phyloP scores from a whole-genome alignment of 1,140 invertebrate genomes.

The Lepidostoma basale region DNA sequence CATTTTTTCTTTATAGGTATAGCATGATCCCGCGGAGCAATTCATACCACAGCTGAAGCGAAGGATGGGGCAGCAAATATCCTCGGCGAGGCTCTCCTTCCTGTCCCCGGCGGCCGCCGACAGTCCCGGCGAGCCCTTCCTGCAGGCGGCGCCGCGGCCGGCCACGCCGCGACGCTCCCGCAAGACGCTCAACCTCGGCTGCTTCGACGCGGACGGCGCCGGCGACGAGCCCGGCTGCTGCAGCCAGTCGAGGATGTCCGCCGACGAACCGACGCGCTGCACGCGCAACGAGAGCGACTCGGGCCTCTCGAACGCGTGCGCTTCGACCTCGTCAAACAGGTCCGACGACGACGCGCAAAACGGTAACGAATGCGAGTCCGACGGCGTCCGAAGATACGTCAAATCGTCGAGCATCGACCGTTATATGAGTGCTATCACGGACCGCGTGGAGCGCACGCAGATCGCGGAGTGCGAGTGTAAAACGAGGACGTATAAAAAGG shows the following conservation, averaged over 20 bases:
- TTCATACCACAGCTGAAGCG: too few species aligned
- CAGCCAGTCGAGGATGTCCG: too few species aligned
- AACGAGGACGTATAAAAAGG: background rate
- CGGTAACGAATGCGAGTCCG: background rate
- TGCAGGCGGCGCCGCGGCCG: background rate
- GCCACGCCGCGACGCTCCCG: background rate
- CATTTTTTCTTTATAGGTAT: too few species aligned
- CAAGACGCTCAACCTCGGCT: background rate
- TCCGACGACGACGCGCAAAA: slow-evolving; percentile 25
- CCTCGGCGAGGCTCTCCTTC: slow-evolving; percentile 28
- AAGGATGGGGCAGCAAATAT: slow-evolving; percentile 43
- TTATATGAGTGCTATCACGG: slow-evolving; percentile 41
- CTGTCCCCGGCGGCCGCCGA: slow-evolving; percentile 16
- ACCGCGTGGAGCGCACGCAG: slow-evolving; percentile 16
- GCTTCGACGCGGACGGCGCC: background rate
- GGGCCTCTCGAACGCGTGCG: slow-evolving; percentile 27
- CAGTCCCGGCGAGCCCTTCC: background rate
- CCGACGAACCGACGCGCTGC: too few species aligned
- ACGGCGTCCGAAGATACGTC: background rate
- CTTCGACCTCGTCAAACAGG: background rate
- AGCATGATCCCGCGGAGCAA: too few species aligned
- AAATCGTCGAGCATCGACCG: slow-evolving; percentile 39
- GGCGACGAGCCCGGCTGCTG: background rate
- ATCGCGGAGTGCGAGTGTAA: background rate
- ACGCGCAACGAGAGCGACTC: slow-evolving; percentile 15